Conservation (phyloP, 2,888 invertebrate genomes). For the Thereva nobilitata region DNA sequence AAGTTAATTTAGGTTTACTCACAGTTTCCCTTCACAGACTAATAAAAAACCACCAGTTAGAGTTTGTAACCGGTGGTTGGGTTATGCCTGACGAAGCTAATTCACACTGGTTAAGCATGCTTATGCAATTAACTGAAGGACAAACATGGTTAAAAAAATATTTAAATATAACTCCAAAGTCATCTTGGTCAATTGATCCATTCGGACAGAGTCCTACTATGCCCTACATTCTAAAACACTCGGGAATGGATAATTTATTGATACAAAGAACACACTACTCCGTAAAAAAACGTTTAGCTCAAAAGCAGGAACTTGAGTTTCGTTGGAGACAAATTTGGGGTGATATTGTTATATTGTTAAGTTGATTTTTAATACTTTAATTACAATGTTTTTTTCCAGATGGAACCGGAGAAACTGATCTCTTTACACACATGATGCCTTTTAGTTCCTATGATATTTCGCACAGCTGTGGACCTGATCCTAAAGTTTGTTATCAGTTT, state of each 20-base stretch:
- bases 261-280: slow-evolving; percentile 94
- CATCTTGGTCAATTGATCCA: slow-evolving; percentile 92
- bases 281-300: slow-evolving; percentile 89
- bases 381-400: slow-evolving; percentile 62
- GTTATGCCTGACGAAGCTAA: slow-evolving; percentile 99
- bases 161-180: slow-evolving; percentile 76
- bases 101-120: slow-evolving; percentile 87
- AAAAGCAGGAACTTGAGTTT: slow-evolving; percentile 84
- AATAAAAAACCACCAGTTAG: slow-evolving; percentile 81
- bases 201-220: slow-evolving; percentile 89
- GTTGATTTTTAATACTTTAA: slow-evolving; percentile 4
- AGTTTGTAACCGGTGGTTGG: slow-evolving; percentile 98
- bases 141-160: slow-evolving; percentile 90
- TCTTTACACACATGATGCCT: slow-evolving; percentile 98
- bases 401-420: slow-evolving; percentile 77
- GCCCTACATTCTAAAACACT: slow-evolving; percentile 78
- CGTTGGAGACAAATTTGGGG: slow-evolving; percentile 93
- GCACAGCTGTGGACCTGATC: slow-evolving; percentile 97
- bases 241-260: slow-evolving; percentile 80
- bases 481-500: slow-evolving; percentile 91
- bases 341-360: slow-evolving; percentile 34
- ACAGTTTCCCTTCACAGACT: slow-evolving; percentile 67
- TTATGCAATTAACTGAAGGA: slow-evolving; percentile 91
- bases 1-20: slow-evolving; percentile 48
- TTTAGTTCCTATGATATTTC: slow-evolving; percentile 99